Base-by-base conservation (phyloP, 30 jellyfish, hydroid and myxozoan genomes). In the Hydractinia symbiolongicarpus region DNA sequence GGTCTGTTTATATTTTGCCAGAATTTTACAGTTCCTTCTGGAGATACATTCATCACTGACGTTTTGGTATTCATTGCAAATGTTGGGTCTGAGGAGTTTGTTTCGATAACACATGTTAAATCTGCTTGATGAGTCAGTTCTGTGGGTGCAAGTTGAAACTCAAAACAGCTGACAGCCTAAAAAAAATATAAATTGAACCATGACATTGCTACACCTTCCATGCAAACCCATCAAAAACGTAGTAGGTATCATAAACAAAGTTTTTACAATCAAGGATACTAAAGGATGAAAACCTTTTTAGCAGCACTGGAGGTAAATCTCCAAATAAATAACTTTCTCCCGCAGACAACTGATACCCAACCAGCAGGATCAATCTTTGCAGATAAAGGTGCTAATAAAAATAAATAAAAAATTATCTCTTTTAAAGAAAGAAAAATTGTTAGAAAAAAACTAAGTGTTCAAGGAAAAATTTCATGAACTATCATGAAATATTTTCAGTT, bases 1-100 rank as follows among this genome's bases (percentile, higher is more conserved):
- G 95, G 96, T 21, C 71, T 84, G 5, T 90, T 76, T 19, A 93
- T 76, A 73, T 87, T 86, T 5, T 95, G 96, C 98, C 98, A 93
- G 53, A 51, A 83, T 64, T 95, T 81, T 21, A 88, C 61, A 40
- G 64, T 64, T 50, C 98, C 98, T 68, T 88, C 98, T 7, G 98
- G 96, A 8, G 98, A 87, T 5, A 93, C 85, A 81, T 66, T 83
- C 72, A 93, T 57, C 30, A 93, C 90, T 8, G 93, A 64, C 5
- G 95, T 81, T 50, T 87, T 79, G 13, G 94, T 53, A 15, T 55
- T 77, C 40, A 74, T 30, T 5, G 66, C 20, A 11, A 44, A 67
- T 52, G 30, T 53, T 14, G 64, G 40, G 53, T 71, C 86, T 13
- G 90, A 66, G 9, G 94, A 10, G 40, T 78, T 76, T 7, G 73